Evolutionary conservation across 2,888 invertebrate genomes (phyloP).

Genomic region (Tinea trinotella): DNA sequence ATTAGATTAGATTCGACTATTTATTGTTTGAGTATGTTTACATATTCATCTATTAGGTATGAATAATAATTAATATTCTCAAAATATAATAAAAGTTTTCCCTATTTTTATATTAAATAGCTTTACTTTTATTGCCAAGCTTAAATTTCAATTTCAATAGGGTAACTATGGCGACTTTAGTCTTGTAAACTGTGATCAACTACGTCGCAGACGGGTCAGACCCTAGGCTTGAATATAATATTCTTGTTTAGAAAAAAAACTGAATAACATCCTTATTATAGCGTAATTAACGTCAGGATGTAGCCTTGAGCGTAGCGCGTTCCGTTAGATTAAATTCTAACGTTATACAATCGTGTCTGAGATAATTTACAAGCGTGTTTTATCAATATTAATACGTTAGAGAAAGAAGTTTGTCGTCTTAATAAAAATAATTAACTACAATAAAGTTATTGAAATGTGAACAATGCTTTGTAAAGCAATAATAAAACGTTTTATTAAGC

Average conservation of each 20-base stretch:
- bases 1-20: neutral
- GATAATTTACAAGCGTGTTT: constrained; percentile 11
- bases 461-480: neutral
- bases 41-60: neutral
- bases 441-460: neutral
- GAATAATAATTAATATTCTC: neutral
- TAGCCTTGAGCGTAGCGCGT: constrained; percentile 12
- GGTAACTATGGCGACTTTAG: too few relatives aligned
- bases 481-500: neutral
- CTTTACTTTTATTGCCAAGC: too few relatives aligned
- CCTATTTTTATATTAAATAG: too few relatives aligned
- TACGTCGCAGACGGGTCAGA: neutral
- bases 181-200: neutral
- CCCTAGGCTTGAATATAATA: neutral
- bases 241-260: constrained; percentile 1
- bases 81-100: too few relatives aligned
- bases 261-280: constrained; percentile 3
- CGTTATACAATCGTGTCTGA: neutral
- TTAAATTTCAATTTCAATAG: too few relatives aligned
- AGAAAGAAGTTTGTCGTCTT: neutral
- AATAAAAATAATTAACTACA: neutral
- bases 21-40: neutral
- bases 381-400: neutral
- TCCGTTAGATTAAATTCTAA: constrained; percentile 14
- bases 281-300: constrained; percentile 6